phyloP scores from a whole-genome alignment of 2,113 vertebrate species.

The Phylloscopus trochilus region DNA sequence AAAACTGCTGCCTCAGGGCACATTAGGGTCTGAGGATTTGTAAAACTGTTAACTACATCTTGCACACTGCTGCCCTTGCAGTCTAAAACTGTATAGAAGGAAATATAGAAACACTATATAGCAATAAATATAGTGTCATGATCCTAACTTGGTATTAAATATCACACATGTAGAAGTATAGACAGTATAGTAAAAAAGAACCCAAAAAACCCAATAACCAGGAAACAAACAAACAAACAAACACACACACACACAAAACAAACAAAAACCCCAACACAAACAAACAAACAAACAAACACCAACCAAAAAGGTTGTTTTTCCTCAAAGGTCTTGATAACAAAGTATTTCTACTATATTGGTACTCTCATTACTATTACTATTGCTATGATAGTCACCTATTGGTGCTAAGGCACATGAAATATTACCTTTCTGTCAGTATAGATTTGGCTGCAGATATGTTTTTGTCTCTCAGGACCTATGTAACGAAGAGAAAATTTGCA shows the following conservation, averaged over 20 bases:
- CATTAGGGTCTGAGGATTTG: background rate
- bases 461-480: background rate
- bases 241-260: too few species aligned
- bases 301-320: background rate
- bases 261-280: too few species aligned
- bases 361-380: background rate
- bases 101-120: background rate
- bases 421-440: background rate
- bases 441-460: background rate
- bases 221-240: too few species aligned
- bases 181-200: background rate
- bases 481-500: background rate
- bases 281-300: too few species aligned
- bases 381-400: background rate
- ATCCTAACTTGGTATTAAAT: conserved; percentile 6
- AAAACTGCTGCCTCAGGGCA: background rate
- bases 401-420: background rate
- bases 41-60: background rate
- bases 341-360: background rate
- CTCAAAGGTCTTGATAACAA: background rate
- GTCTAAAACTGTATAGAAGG: background rate
- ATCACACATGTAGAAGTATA: background rate
- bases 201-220: background rate
- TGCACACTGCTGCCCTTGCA: conserved; percentile 22
- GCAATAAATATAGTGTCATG: conserved; percentile 27